A percentile compares a stretch with the other conserved stretches of the same genome.
phyloP scores from a whole-genome alignment of 2,888 invertebrate genomes.

The Campoplex capitator region DNA sequence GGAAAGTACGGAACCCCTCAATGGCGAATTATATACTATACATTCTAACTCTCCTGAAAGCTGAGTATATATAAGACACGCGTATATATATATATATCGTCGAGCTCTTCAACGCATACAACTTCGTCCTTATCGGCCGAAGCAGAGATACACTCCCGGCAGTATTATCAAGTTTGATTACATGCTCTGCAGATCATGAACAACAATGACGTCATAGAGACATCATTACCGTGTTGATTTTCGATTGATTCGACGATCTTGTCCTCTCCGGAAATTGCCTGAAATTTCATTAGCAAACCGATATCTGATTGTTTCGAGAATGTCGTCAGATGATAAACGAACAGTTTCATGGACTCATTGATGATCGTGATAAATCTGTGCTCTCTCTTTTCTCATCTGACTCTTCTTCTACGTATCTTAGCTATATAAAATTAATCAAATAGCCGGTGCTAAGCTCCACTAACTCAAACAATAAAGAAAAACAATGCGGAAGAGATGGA shows the following conservation, averaged over 20 bases:
- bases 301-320: conserved; percentile 1
- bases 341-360: not conserved
- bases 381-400: not conserved
- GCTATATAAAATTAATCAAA: conserved; percentile 59
- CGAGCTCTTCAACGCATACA: conserved; percentile 44
- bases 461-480: conserved; percentile 48
- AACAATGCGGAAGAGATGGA: conserved; percentile 1
- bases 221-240: not conserved
- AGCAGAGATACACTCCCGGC: conserved; percentile 50
- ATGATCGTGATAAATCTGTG: not conserved
- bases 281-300: conserved; percentile 11
- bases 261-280: not conserved
- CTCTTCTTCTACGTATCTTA: conserved; percentile 16
- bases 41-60: conserved; percentile 72
- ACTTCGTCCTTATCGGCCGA: conserved; percentile 57
- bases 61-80: not conserved
- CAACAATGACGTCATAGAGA: conserved; percentile 32
- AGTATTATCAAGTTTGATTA: conserved; percentile 42
- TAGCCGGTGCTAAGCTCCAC: conserved; percentile 68
- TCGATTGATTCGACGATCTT: conserved; percentile 30
- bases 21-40: conserved; percentile 53
- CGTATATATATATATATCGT: conserved; percentile 1
- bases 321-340: not conserved
- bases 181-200: conserved; percentile 26
- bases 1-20: conserved; percentile 46